These are phyloP conservation scores for Heliconius ismenius DNA, from an alignment of 2,888 invertebrate genomes.

Conservation along the genomic window DNA sequence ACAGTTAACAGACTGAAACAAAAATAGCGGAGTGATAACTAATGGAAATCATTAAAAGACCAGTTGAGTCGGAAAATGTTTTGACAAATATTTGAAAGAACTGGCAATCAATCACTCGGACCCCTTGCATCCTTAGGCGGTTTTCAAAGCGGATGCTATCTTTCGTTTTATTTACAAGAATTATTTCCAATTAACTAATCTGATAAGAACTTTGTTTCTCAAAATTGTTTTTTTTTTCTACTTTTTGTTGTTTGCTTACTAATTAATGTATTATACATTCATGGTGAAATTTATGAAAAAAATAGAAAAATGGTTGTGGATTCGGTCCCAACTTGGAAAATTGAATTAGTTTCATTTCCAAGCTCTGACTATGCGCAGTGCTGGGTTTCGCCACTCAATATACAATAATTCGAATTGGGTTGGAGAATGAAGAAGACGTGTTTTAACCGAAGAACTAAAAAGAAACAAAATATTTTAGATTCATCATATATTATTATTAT, in stretches of 20 bases:
- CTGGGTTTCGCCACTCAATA: neutral
- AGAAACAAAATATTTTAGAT: too few species aligned
- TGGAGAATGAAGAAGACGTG: too few species aligned
- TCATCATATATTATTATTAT: neutral
- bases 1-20: constrained; percentile 25
- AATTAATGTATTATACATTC: neutral
- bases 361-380: neutral
- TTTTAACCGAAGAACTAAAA: too few species aligned
- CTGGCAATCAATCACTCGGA: constrained; percentile 63
- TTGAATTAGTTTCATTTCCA: neutral
- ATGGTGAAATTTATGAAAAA: neutral
- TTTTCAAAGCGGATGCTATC: constrained; percentile 9
- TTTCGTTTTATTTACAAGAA: neutral
- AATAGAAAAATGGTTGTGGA: too few species aligned
- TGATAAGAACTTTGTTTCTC: neutral
- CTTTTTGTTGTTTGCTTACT: neutral
- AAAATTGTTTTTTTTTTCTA: neutral
- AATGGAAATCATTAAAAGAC: constrained; percentile 41
- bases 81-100: constrained; percentile 71
- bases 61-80: constrained; percentile 61
- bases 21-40: constrained; percentile 20
- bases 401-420: too few species aligned
- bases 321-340: too few species aligned
- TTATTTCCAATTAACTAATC: constrained; percentile 12
- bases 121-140: constrained; percentile 35